Percentiles rank a stretch among this genome's conserved stretches.
These are phyloP conservation scores for Thalassarche chlororhynchos DNA, from an alignment of 2,113 vertebrate species.

Conservation along the genomic window DNA sequence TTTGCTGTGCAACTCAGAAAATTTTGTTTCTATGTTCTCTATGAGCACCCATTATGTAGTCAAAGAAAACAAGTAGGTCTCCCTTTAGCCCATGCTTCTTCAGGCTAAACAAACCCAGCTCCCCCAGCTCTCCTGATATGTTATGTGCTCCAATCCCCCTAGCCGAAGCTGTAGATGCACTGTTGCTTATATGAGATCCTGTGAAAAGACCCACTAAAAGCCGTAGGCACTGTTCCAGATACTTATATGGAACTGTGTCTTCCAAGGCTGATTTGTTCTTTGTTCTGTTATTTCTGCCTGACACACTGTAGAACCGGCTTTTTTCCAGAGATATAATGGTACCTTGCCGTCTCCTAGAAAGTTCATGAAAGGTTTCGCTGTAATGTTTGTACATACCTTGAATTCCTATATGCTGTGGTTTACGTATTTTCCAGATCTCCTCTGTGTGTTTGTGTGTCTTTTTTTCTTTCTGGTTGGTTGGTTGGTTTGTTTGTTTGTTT, in stretches of 20 bases:
- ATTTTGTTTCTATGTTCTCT: not conserved
- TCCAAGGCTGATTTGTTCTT: not conserved
- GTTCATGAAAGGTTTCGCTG: not conserved
- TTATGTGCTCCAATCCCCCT: not conserved
- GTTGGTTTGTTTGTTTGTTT: not conserved
- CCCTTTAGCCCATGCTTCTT: not conserved
- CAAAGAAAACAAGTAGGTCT: not conserved
- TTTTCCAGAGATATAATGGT: not conserved
- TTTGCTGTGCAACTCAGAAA: not conserved
- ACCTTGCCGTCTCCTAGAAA: not conserved
- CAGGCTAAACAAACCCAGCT: not conserved
- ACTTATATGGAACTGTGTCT: not conserved
- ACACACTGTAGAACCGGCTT: not conserved
- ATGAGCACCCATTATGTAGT: not conserved
- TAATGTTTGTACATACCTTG: not conserved
- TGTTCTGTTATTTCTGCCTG: not conserved
- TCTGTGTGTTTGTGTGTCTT: not conserved
- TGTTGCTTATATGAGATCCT: not conserved
- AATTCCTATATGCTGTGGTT: not conserved
- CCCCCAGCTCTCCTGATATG: not conserved
- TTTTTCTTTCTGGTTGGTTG: not conserved
- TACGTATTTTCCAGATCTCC: not conserved
- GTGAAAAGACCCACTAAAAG: not conserved
- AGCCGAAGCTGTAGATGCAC: not conserved
- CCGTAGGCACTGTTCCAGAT: not conserved